These are phyloP conservation scores for Cariama cristata DNA, from an alignment of 2,113 vertebrate genomes.

Conservation along the genomic window DNA sequence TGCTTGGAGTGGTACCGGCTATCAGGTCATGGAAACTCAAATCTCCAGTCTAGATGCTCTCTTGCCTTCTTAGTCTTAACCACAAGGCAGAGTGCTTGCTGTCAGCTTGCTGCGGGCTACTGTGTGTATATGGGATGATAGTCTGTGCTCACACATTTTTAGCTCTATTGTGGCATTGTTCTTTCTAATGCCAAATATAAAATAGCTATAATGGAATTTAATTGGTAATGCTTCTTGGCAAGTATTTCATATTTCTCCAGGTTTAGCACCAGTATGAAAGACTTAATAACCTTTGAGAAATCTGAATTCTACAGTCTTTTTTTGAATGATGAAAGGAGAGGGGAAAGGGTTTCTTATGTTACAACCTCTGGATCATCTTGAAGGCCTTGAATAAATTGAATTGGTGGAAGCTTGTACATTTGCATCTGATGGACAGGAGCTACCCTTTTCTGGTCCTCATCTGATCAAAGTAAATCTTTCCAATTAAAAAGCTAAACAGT, in stretches of 20 bases:
- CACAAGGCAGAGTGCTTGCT: not conserved
- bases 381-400: not conserved
- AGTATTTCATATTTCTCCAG: not conserved
- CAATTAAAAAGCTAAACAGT: not conserved
- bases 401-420: not conserved
- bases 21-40: not conserved
- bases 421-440: not conserved
- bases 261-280: not conserved
- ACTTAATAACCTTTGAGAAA: not conserved
- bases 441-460: not conserved
- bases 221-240: not conserved
- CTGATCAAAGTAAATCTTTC: not conserved
- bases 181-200: not conserved
- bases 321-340: not conserved
- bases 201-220: not conserved
- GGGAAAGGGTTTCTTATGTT: not conserved
- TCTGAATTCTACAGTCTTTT: not conserved
- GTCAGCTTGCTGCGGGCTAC: not conserved
- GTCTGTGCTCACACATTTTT: not conserved
- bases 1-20: not conserved
- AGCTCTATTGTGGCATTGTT: not conserved
- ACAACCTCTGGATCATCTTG: not conserved
- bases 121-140: no score
- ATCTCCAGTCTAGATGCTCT: not conserved
- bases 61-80: not conserved